Percentiles rank a stretch among this genome's conserved stretches.
These are phyloP conservation scores for Calonectris borealis DNA, from an alignment of 2,113 vertebrate species.

Conservation along the genomic window DNA sequence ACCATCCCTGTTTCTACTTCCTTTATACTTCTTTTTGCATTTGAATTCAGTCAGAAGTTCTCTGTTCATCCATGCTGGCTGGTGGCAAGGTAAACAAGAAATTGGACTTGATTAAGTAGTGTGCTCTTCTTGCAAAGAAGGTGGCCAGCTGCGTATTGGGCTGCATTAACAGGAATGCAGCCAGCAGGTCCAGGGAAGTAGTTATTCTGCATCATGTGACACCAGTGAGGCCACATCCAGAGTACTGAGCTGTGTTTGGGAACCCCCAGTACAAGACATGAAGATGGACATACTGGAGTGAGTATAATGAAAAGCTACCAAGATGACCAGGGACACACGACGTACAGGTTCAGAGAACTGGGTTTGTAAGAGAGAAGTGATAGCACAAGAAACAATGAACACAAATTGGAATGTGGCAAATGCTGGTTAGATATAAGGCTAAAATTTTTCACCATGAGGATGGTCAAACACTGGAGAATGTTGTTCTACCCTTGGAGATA, in stretches of 20 bases:
- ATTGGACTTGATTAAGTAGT: background rate
- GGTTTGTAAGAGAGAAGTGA: background rate
- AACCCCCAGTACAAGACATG: background rate
- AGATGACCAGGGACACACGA: background rate
- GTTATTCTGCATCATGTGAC: background rate
- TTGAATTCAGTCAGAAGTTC: background rate
- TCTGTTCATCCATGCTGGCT: background rate
- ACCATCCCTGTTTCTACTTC: background rate
- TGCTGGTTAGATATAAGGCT: background rate
- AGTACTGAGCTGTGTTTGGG: background rate
- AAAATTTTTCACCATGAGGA: background rate
- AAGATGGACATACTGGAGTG: background rate
- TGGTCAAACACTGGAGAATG: background rate
- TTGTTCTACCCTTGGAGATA: background rate
- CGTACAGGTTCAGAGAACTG: background rate
- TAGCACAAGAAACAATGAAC: background rate
- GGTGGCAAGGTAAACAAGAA: background rate
- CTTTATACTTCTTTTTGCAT: background rate
- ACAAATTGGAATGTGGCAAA: background rate
- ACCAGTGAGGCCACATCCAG: background rate
- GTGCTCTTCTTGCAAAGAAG: background rate
- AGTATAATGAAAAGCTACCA: background rate
- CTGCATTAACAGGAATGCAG: background rate
- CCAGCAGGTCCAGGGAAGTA: background rate
- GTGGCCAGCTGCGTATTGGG: background rate